These are phyloP conservation scores for Nycticorax nycticorax DNA, from an alignment of 2,113 vertebrate genomes.

Conservation along the genomic window DNA sequence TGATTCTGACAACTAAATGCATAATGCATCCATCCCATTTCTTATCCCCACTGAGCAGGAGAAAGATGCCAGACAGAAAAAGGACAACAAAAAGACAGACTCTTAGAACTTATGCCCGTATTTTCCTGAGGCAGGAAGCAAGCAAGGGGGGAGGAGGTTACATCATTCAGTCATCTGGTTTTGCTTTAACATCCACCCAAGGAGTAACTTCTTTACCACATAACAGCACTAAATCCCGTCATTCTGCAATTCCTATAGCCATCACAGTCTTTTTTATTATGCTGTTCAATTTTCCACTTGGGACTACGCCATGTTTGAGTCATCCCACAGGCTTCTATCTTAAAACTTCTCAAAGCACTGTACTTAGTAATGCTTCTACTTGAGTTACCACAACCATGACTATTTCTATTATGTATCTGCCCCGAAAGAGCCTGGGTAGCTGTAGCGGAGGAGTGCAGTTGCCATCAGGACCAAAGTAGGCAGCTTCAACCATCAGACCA, in stretches of 20 bases:
- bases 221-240: conserved; percentile 31
- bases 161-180: conserved; percentile 59
- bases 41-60: background rate
- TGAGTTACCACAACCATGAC: background rate
- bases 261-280: conserved; percentile 25
- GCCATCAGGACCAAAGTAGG: background rate
- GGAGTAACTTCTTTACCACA: conserved; percentile 61
- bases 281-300: conserved; percentile 50
- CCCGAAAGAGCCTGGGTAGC: background rate
- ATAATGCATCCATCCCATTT: background rate
- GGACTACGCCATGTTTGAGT: background rate
- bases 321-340: conserved; percentile 39
- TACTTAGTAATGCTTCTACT: background rate
- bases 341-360: background rate
- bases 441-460: background rate
- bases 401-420: background rate
- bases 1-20: background rate
- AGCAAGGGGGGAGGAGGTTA: conserved; percentile 4
- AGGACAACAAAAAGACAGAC: background rate
- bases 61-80: background rate
- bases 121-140: conserved; percentile 28
- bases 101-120: background rate
- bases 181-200: conserved; percentile 55
- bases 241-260: conserved; percentile 38
- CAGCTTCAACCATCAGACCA: background rate